Percentiles rank a stretch among this genome's conserved stretches.
Evolutionary conservation across 1,140 invertebrate species (phyloP).

Genomic region (Drosophila erecta): DNA sequence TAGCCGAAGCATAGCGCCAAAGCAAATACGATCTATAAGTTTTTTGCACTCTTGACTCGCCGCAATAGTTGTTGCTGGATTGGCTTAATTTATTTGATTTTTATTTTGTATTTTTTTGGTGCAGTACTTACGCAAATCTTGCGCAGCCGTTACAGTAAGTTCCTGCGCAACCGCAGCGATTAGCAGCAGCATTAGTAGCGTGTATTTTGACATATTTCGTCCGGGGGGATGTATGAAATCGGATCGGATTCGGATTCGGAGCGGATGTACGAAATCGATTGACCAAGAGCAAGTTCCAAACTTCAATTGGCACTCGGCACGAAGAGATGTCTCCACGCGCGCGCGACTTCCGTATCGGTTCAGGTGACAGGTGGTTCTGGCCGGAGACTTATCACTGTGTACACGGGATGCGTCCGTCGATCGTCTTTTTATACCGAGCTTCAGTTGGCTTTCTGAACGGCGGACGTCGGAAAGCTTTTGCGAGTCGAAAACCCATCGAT

Average conservation of each 20-base stretch:
- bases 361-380: constrained; percentile 41
- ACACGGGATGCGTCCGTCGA: constrained; percentile 65
- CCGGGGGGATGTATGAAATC: constrained; percentile 24
- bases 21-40: constrained; percentile 45
- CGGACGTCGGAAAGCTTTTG: constrained; percentile 28
- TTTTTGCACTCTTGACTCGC: constrained; percentile 29
- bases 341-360: constrained; percentile 13
- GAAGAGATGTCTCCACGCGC: constrained; percentile 1
- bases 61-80: constrained; percentile 10
- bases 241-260: constrained; percentile 22
- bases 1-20: constrained; percentile 25
- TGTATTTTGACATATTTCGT: constrained; percentile 59
- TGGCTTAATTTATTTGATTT: constrained; percentile 18
- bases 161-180: constrained; percentile 70
- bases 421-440: constrained; percentile 70
- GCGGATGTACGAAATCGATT: constrained; percentile 17
- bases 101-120: constrained; percentile 20
- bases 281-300: constrained; percentile 9
- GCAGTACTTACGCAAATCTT: constrained; percentile 84
- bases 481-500: constrained; percentile 25
- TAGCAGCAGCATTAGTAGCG: constrained; percentile 58
- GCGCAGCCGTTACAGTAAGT: constrained; percentile 57
- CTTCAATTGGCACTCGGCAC: constrained; percentile 11
- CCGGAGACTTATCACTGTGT: constrained; percentile 72
- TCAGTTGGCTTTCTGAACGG: constrained; percentile 13